Base-by-base conservation (phyloP, 2,113 vertebrate genomes). In the Gymnarchus niloticus region DNA sequence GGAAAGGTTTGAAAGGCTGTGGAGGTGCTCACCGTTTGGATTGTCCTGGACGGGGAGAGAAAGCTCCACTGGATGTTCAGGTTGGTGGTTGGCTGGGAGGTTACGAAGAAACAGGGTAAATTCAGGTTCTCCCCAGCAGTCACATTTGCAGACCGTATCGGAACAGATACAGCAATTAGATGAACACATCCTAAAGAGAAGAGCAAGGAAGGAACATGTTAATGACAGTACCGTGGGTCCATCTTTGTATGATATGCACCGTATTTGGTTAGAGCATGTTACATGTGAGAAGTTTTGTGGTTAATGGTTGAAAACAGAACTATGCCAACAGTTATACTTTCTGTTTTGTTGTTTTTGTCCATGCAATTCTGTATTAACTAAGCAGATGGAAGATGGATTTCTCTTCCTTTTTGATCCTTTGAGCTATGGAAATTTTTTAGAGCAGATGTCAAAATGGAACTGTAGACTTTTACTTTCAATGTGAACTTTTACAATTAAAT, bases 41-140 rank as follows among this genome's bases (percentile, higher is more conserved):
- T 83, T 0, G 0, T 54, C 57, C 78, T 0, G 25, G 88, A 48
- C 17, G 56, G 56, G 19, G 89, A 85, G 77, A 61, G 44, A 85
- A 92, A 89, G 4, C 87, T 84, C 93, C 92, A 93, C 87, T 91
- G 87, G 85, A 92, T 87, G 85, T 17, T 89, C 0, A 93, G 90
- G 17, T 17, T 4, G 33, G 14, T 86, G 17, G 90, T 89, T 1
- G 86, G 12, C 0, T 3, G 23, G 2, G 9, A 73, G 0, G 92
- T 91, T 6, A 1, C 10, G 80, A 92, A 94, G 3, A 0, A 73
- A 56, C 93, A 94, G n/a, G 73, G 46, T 4, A 94, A 90, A 1
- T 77, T 49, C 46, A 77, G 85, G 6, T 4, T 88, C 28, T 3
- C 49, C 41, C 91, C 91, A 6, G 0, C 9, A 12, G 91, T 92